These are phyloP conservation scores for Ophthalmolycus amberensis DNA, from an alignment of 2,113 vertebrate genomes.

Conservation along the genomic window DNA sequence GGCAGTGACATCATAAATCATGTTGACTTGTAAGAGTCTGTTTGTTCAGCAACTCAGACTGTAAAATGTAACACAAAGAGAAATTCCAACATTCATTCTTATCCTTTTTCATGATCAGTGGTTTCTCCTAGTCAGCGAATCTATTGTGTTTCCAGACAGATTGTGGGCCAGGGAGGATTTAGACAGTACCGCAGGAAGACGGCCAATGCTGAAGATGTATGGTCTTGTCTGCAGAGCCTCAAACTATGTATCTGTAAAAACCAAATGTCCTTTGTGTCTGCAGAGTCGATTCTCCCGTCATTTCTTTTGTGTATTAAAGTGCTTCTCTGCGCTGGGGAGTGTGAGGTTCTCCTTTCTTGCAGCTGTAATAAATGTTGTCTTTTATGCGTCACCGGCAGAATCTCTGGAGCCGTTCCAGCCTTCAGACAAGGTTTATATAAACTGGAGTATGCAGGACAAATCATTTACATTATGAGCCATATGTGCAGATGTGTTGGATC, in stretches of 20 bases:
- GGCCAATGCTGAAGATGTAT: conserved; percentile 58
- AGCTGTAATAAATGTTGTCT: conserved; percentile 27
- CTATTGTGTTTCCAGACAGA: conserved; percentile 54
- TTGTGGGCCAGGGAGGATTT: conserved; percentile 52
- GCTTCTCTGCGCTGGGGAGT: conserved; percentile 16
- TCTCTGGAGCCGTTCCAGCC: conserved; percentile 19
- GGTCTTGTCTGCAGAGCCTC: conserved; percentile 45
- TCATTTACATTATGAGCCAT: background rate
- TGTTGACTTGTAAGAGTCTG: conserved; percentile 33
- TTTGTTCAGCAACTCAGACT: conserved; percentile 32
- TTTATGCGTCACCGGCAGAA: background rate
- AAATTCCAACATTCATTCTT: conserved; percentile 47
- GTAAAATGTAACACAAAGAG: conserved; percentile 43
- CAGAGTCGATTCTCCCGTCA: conserved; percentile 22
- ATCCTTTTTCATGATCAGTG: conserved; percentile 59
- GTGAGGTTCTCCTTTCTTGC: conserved; percentile 20
- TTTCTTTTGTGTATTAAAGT: background rate
- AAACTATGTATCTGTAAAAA: conserved; percentile 45
- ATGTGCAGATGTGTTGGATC: conserved; percentile 13
- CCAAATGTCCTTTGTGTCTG: conserved; percentile 26
- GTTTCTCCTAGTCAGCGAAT: conserved; percentile 51
- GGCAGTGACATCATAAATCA: conserved; percentile 50
- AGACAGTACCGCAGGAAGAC: conserved; percentile 48
- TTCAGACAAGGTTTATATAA: background rate
- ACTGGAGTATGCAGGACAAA: conserved; percentile 18